A percentile compares a stretch with the other conserved stretches of the same genome.
Evolutionary conservation across 2,797 vertebrate species (phyloP).

Genomic region (Syngnathus acus): DNA sequence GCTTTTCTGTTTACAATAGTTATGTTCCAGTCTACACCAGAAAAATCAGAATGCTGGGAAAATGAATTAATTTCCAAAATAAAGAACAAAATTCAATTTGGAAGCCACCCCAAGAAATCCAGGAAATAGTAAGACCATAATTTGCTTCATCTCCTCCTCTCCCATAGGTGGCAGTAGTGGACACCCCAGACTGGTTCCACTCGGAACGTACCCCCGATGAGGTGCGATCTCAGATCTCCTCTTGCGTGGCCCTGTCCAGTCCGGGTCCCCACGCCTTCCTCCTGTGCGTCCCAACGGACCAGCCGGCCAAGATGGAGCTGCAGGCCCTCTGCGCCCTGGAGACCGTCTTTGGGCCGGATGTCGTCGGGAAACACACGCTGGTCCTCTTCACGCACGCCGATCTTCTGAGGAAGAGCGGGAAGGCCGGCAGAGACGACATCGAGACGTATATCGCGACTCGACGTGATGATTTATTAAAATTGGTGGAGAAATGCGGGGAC

Average conservation of each 20-base stretch:
- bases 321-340: constrained; percentile 48
- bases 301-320: constrained; percentile 51
- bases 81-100: no score
- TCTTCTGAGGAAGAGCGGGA: constrained; percentile 39
- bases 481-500: constrained; percentile 70
- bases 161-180: constrained; percentile 65
- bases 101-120: no score
- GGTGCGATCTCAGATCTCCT: constrained; percentile 61
- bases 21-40: no score
- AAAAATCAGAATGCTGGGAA: no score
- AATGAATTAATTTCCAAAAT: no score
- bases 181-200: constrained; percentile 72
- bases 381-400: constrained; percentile 66
- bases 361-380: constrained; percentile 49
- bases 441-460: constrained; percentile 61
- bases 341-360: constrained; percentile 52
- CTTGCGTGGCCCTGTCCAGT: constrained; percentile 59
- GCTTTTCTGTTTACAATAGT: not conserved
- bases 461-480: constrained; percentile 61
- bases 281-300: constrained; percentile 68
- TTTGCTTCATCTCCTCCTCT: constrained; percentile 6
- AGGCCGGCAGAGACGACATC: constrained; percentile 20
- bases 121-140: no score
- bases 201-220: constrained; percentile 54
- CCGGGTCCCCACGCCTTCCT: constrained; percentile 73